phyloP scores from a whole-genome alignment of 2,113 vertebrate species.

The Galeopterus variegatus region DNA sequence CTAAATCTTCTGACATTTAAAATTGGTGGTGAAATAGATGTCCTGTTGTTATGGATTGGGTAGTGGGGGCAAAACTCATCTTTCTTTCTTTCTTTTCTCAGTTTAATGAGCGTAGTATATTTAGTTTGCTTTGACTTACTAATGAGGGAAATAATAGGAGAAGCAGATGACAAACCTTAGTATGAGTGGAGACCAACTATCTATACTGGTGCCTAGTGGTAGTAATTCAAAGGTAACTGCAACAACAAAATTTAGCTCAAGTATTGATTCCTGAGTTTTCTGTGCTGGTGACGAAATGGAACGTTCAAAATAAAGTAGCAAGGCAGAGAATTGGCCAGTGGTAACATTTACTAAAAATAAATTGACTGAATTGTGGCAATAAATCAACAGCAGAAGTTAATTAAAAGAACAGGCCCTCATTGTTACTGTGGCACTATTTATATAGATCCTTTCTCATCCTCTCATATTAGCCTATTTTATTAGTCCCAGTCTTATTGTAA shows the following conservation, averaged over 20 bases:
- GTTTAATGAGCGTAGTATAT: not conserved
- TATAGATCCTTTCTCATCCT: not conserved
- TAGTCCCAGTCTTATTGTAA: not conserved
- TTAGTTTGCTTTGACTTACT: not conserved
- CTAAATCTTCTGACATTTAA: not conserved
- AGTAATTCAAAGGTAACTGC: not conserved
- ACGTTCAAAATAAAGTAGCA: not conserved
- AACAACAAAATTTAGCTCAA: not conserved
- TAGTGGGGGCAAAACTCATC: rapidly evolving
- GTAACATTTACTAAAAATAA: not conserved
- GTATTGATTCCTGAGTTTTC: not conserved
- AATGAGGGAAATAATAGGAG: not conserved
- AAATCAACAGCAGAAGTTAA: not conserved
- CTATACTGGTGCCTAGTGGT: not conserved
- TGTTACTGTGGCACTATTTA: not conserved
- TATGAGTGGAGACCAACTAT: not conserved
- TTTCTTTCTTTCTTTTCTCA: not conserved
- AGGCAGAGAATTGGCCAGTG: not conserved
- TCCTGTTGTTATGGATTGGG: not conserved
- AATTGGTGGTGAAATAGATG: not conserved
- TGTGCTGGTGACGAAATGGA: not conserved
- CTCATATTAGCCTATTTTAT: not conserved
- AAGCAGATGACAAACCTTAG: not conserved
- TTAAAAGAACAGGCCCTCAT: not conserved
- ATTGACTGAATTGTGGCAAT: not conserved